A percentile compares a stretch with the other conserved stretches of the same genome.
Evolutionary conservation across 2,888 invertebrate genomes (phyloP).

Genomic region (Brachypalpus laphriformis): DNA sequence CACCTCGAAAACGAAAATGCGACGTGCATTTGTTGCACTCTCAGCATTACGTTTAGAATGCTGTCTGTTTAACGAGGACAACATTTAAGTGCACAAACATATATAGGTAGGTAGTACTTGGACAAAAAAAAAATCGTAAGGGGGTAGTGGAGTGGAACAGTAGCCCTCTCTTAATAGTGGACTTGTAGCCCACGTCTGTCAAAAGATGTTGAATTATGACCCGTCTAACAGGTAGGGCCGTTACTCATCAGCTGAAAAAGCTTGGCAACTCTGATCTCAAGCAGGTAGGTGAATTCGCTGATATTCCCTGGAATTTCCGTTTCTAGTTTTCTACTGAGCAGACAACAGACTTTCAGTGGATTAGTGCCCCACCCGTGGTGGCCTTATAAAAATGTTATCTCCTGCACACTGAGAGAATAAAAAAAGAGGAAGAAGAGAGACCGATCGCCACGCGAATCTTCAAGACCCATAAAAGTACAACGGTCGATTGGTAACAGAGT

Average conservation of each 20-base stretch:
- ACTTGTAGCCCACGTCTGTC: no score
- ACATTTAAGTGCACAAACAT: no score
- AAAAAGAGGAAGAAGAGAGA: not conserved
- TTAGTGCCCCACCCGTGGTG: conserved; percentile 53
- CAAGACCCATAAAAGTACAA: conserved; percentile 1
- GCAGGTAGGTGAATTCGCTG: conserved; percentile 24
- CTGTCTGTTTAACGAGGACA: no score
- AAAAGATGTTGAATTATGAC: no score
- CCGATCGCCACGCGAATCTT: conserved; percentile 12
- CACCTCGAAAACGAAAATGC: no score
- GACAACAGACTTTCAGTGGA: conserved; percentile 27
- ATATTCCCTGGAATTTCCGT: conserved; percentile 58
- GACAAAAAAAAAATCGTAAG: no score
- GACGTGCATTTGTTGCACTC: no score
- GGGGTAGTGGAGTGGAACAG: no score
- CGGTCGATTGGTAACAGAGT: conserved; percentile 45
- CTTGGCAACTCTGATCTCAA: not conserved
- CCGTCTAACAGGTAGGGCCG: no score
- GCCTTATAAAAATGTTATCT: conserved; percentile 41
- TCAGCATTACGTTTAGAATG: no score
- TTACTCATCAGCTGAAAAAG: not conserved
- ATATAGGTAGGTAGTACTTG: no score
- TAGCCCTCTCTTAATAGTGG: no score
- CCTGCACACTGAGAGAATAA: not conserved
- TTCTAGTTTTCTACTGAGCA: conserved; percentile 43